These are phyloP conservation scores for Dryobates pubescens DNA, from an alignment of 2,797 vertebrate species.

Conservation along the genomic window DNA sequence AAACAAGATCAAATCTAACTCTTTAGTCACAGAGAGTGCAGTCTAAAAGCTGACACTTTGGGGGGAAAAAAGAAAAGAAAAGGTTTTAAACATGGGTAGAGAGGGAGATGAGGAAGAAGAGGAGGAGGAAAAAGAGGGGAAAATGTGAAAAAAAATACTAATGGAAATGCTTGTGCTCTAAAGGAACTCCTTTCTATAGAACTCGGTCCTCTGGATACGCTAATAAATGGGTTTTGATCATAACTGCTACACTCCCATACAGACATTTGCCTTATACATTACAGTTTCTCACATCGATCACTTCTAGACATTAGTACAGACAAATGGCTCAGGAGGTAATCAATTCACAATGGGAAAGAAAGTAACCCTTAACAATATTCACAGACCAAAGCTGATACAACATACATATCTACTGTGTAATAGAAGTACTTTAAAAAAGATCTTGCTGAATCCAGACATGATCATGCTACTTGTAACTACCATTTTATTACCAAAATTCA, in stretches of 20 bases:
- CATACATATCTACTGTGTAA: not conserved
- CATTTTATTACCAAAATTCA: not conserved
- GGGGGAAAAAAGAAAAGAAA: not conserved
- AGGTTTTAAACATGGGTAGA: not conserved
- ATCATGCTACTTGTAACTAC: not conserved
- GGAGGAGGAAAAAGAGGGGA: not conserved
- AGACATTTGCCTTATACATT: constrained; percentile 30
- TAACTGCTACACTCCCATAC: constrained; percentile 42
- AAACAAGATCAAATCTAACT: not conserved
- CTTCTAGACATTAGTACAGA: constrained; percentile 6
- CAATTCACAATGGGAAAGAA: constrained; percentile 29
- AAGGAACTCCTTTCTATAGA: not conserved
- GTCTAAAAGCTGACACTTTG: not conserved
- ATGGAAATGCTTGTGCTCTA: not conserved
- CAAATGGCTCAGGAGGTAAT: constrained; percentile 54
- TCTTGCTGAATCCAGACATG: not conserved
- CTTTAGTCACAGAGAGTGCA: not conserved
- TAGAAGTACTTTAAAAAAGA: not conserved
- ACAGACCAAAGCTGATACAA: not conserved
- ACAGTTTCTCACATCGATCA: constrained; percentile 26
- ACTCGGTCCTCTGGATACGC: not conserved
- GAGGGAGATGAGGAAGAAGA: not conserved
- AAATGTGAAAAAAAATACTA: not conserved
- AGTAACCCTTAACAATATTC: not conserved
- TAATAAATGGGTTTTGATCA: constrained; percentile 45